A percentile compares a stretch with the other conserved stretches of the same genome.
Conservation (phyloP, 35 echinoderm and acorn worm species). For the Patiria miniata region DNA sequence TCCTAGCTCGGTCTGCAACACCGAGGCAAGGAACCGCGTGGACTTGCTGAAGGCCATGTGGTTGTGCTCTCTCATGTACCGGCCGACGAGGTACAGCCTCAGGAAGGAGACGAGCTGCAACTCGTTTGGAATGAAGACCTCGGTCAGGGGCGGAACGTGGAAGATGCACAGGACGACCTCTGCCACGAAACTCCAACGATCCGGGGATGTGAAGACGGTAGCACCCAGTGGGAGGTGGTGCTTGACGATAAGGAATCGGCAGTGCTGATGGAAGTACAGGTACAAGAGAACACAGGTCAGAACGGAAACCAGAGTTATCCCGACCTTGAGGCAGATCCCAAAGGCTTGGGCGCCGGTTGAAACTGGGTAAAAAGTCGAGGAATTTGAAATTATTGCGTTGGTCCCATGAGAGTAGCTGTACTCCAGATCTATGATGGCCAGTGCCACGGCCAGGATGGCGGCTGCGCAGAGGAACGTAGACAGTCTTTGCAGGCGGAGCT, state of each 20-base stretch:
- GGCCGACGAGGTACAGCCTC: not conserved
- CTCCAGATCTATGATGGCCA: not conserved
- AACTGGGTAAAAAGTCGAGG: too few species aligned
- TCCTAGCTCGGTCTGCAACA: constrained; percentile 43
- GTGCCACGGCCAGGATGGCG: not conserved
- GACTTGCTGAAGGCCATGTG: constrained; percentile 51
- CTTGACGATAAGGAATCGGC: constrained; percentile 1
- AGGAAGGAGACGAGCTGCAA: not conserved
- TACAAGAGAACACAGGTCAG: not conserved
- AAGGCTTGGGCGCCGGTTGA: not conserved
- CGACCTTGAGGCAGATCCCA: not conserved
- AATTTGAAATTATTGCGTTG: not conserved
- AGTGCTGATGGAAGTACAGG: constrained; percentile 7
- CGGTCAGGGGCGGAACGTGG: not conserved
- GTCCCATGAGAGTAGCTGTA: not conserved
- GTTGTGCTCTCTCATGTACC: constrained; percentile 42
- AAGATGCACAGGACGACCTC: not conserved
- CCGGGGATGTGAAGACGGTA: not conserved
- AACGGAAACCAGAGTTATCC: not conserved
- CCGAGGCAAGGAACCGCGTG: constrained; percentile 48
- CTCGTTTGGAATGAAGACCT: not conserved
- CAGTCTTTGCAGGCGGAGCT: not conserved
- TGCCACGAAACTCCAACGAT: not conserved
- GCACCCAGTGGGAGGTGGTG: not conserved
- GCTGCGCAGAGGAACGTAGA: not conserved